A percentile compares a stretch with the other conserved stretches of the same genome.
Conservation (phyloP, 1,140 invertebrate genomes). For the Muscidifurax raptorellus region DNA sequence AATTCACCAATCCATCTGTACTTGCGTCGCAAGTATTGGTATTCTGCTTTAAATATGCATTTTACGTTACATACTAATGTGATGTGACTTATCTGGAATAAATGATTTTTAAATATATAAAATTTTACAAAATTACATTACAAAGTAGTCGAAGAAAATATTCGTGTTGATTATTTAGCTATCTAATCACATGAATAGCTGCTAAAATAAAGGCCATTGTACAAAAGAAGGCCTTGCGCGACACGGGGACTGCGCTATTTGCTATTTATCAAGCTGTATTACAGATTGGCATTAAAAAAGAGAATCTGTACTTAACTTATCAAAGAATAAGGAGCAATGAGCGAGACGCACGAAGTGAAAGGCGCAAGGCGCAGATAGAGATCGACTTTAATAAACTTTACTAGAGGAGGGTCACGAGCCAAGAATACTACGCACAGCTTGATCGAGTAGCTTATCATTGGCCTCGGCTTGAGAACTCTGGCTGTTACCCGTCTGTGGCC, state of each 20-base stretch:
- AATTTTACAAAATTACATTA: conserved; percentile 76
- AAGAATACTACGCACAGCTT: conserved; percentile 77
- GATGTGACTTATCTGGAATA: conserved; percentile 62
- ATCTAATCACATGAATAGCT: conserved; percentile 67
- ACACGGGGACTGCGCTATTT: not conserved
- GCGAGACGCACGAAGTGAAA: not conserved
- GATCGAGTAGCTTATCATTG: conserved; percentile 75
- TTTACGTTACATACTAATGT: conserved; percentile 62
- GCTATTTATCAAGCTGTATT: conserved; percentile 12
- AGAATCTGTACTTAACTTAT: not conserved
- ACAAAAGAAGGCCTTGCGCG: conserved; percentile 24
- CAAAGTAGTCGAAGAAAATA: conserved; percentile 71
- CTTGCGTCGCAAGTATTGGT: conserved; percentile 64
- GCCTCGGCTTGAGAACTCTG: conserved; percentile 59
- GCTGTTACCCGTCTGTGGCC: conserved; percentile 59
- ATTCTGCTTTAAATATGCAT: conserved; percentile 53
- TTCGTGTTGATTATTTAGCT: conserved; percentile 66
- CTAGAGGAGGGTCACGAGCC: conserved; percentile 76
- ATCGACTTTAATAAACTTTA: conserved; percentile 70
- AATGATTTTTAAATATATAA: conserved; percentile 68
- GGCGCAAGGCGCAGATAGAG: conserved; percentile 8
- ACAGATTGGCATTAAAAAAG: conserved; percentile 23
- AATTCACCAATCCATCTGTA: conserved; percentile 64
- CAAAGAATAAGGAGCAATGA: not conserved
- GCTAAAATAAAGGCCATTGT: conserved; percentile 58